Evolutionary conservation across 2,113 vertebrate genomes (phyloP).

Genomic region (Onychostoma macrolepis): DNA sequence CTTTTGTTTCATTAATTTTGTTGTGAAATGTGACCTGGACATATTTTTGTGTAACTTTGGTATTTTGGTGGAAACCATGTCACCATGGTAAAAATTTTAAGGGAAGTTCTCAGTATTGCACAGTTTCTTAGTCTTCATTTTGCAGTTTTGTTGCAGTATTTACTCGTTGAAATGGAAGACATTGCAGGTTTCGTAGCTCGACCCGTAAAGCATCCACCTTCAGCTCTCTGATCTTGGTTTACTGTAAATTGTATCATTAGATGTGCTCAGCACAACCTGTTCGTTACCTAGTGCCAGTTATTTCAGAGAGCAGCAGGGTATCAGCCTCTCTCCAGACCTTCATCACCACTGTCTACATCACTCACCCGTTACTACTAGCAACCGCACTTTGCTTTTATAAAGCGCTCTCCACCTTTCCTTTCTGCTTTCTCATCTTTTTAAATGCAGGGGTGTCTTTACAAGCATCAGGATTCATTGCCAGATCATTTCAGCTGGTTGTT

Average conservation of each 20-base stretch:
- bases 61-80: background rate
- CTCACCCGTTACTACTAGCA: slow-evolving; percentile 66
- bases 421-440: slow-evolving; percentile 10
- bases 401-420: slow-evolving; percentile 50
- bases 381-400: slow-evolving; percentile 48
- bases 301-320: slow-evolving; percentile 68
- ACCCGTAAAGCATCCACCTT: background rate
- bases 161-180: background rate
- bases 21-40: background rate
- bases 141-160: background rate
- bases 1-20: slow-evolving; percentile 13
- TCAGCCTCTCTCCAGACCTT: slow-evolving; percentile 49
- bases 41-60: background rate
- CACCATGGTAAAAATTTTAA: too few species aligned
- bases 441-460: background rate
- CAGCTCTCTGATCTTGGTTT: background rate
- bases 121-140: background rate
- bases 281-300: slow-evolving; percentile 73
- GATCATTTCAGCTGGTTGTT: background rate
- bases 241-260: background rate
- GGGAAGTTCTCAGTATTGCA: background rate
- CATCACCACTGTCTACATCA: slow-evolving; percentile 63
- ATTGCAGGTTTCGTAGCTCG: background rate
- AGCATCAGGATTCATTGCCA: background rate
- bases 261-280: slow-evolving; percentile 46